Evolutionary conservation across 2,888 invertebrate species (phyloP).

Genomic region (Plagodis pulveraria): DNA sequence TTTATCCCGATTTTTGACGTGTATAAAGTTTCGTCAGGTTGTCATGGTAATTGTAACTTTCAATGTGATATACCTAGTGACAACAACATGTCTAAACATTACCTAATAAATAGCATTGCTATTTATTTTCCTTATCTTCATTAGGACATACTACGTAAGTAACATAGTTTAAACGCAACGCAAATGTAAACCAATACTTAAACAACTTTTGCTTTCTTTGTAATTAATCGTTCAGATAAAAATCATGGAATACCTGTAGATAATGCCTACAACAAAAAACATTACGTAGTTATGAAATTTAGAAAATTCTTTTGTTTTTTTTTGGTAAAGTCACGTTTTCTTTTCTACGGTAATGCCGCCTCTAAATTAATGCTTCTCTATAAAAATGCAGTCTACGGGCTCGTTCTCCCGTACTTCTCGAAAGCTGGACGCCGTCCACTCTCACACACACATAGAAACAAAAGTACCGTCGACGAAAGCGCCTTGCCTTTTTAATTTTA

Average conservation of each 20-base stretch:
- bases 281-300: too few relatives aligned
- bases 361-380: conserved; percentile 50
- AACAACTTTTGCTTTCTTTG: too few relatives aligned
- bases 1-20: conserved; percentile 13
- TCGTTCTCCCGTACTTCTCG: conserved; percentile 70
- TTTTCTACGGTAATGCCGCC: conserved; percentile 20
- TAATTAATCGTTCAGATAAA: too few relatives aligned
- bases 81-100: too few relatives aligned
- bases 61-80: background rate
- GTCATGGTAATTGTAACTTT: background rate
- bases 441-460: conserved; percentile 56
- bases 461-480: conserved; percentile 27
- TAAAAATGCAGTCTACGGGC: conserved; percentile 59
- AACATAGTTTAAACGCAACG: too few relatives aligned
- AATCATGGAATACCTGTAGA: too few relatives aligned
- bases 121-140: background rate
- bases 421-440: conserved; percentile 80
- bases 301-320: background rate
- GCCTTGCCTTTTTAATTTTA: conserved; percentile 24
- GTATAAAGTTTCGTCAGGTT: conserved; percentile 1
- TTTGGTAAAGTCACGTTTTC: conserved; percentile 4
- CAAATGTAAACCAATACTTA: too few relatives aligned
- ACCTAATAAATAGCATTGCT: background rate
- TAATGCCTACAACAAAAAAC: too few relatives aligned
- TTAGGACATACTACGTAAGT: background rate